Base-by-base conservation (phyloP, 2,113 vertebrate species). In the Echinops telfairi region DNA sequence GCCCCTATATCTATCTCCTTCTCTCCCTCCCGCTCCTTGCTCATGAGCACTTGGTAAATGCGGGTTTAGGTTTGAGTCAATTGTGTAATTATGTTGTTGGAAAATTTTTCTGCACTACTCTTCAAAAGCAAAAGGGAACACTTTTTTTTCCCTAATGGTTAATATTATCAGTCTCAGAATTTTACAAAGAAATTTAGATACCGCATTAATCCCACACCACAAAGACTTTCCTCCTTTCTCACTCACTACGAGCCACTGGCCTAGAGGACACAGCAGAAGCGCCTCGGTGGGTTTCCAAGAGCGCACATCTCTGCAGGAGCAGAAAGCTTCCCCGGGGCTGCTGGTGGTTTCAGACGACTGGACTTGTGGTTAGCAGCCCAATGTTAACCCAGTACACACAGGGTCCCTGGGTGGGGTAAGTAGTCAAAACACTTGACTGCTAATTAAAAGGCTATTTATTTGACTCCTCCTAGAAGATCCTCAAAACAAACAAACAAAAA, bases 91-190 rank as follows among this genome's bases (percentile, higher is more conserved):
- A 76, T 81, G 11, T 60, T 85, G 25, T 87, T 10, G 22, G 62
- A 86, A 90, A 83, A 14, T n/a, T 53, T 93, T 94, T 84, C 29
- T 85, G 25, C 0, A 53, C 2, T 10, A 6, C 83, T 12, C 22
- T 79, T 60, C 27, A 77, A 22, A 93, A 33, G 89, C 31, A 81
- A 93, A 86, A 83, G 7, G 16, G 64, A 66, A 66, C 25, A 66
- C 60, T 62, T 62, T 81, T 62, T 62, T 81, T 25, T 70, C 70
- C 40, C 25, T 36, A 70, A 57, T 77, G 20, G 83, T 85, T 81
- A 25, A 14, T 90, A 88, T 40, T 82, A 90, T 81, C 53, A 78
- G 47, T 36, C 14, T 19, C 19, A 31, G 53, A 83, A 80, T 40
- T 60, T 81, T 68, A 33, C 38, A 36, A 90, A 91, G 8, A n/a